Percentiles rank a stretch among this genome's conserved stretches.
These are phyloP conservation scores for Cherax quadricarinatus DNA, from an alignment of 1,140 invertebrate genomes.

Conservation along the genomic window DNA sequence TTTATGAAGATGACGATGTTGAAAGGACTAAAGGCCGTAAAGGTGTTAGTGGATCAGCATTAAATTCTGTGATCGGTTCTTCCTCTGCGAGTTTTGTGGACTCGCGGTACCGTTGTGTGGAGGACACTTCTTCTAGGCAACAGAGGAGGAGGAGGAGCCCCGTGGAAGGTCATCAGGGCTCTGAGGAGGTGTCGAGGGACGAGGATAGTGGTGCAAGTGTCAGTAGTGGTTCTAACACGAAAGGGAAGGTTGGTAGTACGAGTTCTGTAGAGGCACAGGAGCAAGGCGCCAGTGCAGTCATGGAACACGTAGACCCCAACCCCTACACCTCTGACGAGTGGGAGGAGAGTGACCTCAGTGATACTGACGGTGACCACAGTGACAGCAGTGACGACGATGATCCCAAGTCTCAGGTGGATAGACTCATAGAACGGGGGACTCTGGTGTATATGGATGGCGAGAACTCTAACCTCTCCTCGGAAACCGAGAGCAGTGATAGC, in stretches of 20 bases:
- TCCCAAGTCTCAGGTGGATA: conserved; percentile 72
- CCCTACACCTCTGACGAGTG: conserved; percentile 66
- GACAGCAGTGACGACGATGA: conserved; percentile 73
- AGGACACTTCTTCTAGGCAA: conserved; percentile 60
- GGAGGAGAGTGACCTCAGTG: conserved; percentile 72
- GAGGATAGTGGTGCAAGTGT: conserved; percentile 4
- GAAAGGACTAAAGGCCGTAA: conserved; percentile 47
- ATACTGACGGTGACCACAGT: conserved; percentile 69
- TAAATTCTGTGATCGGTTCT: conserved; percentile 36
- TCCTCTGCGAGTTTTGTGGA: conserved; percentile 42
- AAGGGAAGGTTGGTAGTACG: conserved; percentile 51
- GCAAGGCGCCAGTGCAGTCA: conserved; percentile 47
- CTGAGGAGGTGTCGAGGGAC: conserved; percentile 42
- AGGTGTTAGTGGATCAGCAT: conserved; percentile 37
- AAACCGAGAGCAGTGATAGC: conserved; percentile 61
- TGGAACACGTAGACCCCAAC: conserved; percentile 55
- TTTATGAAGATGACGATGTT: conserved; percentile 22
- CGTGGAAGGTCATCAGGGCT: conserved; percentile 44
- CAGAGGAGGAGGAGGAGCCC: conserved; percentile 21
- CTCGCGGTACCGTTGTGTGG: conserved; percentile 60
- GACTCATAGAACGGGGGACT: conserved; percentile 69
- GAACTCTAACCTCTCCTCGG: conserved; percentile 72
- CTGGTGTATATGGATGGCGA: conserved; percentile 72
- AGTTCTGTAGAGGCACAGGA: conserved; percentile 39
- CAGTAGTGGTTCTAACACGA: conserved; percentile 31